These are phyloP conservation scores for Acanthopagrus latus DNA, from an alignment of 2,797 vertebrate genomes.

Conservation along the genomic window DNA sequence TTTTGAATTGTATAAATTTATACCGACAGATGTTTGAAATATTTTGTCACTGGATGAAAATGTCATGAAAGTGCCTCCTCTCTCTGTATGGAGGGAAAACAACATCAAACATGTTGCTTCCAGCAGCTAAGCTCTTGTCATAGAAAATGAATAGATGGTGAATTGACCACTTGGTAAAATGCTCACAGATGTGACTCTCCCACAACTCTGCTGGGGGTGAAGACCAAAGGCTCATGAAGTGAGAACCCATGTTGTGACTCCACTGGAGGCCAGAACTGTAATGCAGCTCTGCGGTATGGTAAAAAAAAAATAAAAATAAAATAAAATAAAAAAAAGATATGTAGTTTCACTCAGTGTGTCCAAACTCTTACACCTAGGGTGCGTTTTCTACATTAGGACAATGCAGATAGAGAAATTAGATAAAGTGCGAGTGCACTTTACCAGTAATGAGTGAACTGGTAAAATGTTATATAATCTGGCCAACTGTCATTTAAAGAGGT, in stretches of 20 bases:
- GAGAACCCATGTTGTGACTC: not conserved
- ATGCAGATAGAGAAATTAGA: not conserved
- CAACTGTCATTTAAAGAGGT: not conserved
- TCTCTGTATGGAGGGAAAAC: not conserved
- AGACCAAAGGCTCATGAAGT: not conserved
- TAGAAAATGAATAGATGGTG: slow-evolving; percentile 13
- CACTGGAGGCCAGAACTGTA: not conserved
- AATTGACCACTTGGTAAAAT: slow-evolving; percentile 18
- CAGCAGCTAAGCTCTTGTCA: slow-evolving; percentile 7
- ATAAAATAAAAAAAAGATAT: not conserved
- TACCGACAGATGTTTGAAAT: not conserved
- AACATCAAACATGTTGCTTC: too few relatives aligned
- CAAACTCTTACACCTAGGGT: not conserved
- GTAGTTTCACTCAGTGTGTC: not conserved
- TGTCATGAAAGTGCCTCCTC: not conserved
- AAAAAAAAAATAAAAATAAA: not conserved
- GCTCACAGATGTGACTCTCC: slow-evolving; percentile 26
- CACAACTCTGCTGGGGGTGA: not conserved
- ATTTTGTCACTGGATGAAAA: not conserved
- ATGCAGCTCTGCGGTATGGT: not conserved
- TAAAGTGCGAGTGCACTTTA: not conserved
- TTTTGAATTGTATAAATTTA: not conserved
- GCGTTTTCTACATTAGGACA: not conserved
- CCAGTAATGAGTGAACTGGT: too few relatives aligned
- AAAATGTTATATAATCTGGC: not conserved